Conservation (phyloP, 2,113 vertebrate species). For the Microtus montanus region DNA sequence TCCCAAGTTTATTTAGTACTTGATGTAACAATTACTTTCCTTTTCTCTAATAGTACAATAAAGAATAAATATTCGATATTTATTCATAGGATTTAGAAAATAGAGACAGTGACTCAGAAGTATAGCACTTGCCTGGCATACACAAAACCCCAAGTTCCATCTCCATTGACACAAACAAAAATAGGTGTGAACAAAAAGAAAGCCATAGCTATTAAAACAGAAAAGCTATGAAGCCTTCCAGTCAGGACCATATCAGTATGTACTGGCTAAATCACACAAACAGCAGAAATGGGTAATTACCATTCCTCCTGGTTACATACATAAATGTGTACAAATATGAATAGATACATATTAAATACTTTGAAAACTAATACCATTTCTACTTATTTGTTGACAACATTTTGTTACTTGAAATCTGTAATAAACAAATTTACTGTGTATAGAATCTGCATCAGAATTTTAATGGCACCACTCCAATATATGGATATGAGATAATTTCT, state of each 20-base stretch:
- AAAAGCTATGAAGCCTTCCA: background rate
- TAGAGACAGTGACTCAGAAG: background rate
- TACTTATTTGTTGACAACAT: background rate
- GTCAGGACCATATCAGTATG: background rate
- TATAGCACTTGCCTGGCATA: background rate
- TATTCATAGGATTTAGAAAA: background rate
- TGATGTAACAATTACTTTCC: background rate
- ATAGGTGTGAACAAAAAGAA: background rate
- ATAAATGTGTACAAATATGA: background rate
- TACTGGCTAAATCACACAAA: background rate
- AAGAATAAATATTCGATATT: background rate
- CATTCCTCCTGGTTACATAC: background rate
- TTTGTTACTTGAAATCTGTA: slow-evolving; percentile 41
- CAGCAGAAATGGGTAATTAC: background rate
- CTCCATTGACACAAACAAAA: background rate
- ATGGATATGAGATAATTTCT: background rate
- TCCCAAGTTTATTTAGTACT: background rate
- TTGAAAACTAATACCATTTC: slow-evolving; percentile 14
- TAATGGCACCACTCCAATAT: background rate
- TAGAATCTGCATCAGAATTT: background rate
- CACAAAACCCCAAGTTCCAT: background rate
- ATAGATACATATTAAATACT: background rate
- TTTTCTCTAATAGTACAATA: background rate
- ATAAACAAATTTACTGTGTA: background rate
- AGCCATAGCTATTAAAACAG: background rate